Conservation (phyloP, 2,113 vertebrate genomes). For the Porphyrio hochstetteri region DNA sequence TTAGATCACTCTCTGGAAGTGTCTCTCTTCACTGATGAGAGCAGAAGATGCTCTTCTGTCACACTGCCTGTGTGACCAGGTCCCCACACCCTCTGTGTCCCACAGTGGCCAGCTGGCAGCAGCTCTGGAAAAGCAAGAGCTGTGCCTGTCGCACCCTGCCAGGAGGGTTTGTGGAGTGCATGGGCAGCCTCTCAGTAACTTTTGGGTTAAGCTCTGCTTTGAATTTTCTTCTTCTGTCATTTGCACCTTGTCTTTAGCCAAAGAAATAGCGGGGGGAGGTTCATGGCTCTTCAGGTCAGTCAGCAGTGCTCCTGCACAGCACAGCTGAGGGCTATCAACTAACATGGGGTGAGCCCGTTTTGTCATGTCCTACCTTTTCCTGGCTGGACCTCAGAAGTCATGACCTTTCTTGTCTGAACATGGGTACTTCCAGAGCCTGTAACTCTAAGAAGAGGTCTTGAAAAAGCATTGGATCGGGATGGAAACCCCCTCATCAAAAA, state of each 20-base stretch:
- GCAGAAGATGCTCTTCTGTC: not conserved
- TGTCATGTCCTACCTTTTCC: not conserved
- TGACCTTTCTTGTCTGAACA: not conserved
- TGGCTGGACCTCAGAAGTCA: not conserved
- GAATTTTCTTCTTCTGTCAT: not conserved
- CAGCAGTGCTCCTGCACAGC: not conserved
- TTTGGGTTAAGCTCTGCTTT: not conserved
- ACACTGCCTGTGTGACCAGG: not conserved
- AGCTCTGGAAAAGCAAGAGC: not conserved
- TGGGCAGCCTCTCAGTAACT: not conserved
- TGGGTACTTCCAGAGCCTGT: not conserved
- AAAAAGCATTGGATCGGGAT: not conserved
- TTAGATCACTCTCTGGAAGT: not conserved
- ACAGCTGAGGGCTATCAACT: not conserved
- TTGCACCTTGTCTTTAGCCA: not conserved
- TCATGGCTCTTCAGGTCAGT: not conserved
- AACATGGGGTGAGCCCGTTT: rapidly evolving
- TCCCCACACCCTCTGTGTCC: not conserved
- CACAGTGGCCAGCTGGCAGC: not conserved
- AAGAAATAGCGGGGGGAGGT: not conserved
- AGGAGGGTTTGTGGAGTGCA: not conserved
- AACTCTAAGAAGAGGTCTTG: not conserved
- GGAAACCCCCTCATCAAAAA: not conserved
- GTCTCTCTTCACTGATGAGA: not conserved
- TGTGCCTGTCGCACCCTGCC: not conserved